Conservation (phyloP, 2,888 invertebrate genomes). For the Trilocha varians region DNA sequence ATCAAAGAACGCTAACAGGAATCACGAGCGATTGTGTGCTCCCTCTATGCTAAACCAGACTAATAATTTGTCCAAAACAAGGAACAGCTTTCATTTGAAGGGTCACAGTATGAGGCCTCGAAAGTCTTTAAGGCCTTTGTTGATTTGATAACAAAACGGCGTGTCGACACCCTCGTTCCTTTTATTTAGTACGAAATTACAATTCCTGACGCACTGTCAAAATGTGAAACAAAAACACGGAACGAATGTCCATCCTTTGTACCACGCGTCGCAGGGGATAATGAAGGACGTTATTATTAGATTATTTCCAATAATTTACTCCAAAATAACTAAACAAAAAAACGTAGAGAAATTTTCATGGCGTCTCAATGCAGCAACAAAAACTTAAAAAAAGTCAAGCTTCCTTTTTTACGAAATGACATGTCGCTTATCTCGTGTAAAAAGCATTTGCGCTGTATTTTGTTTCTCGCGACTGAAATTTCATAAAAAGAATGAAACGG, state of each 20-base stretch:
- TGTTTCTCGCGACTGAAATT: not conserved
- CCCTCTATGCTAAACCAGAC: constrained; percentile 66
- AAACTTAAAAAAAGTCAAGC: not conserved
- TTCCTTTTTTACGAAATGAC: not conserved
- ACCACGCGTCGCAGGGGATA: constrained; percentile 36
- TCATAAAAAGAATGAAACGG: constrained; percentile 35
- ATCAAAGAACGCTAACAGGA: constrained; percentile 49
- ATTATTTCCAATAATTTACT: constrained; percentile 21
- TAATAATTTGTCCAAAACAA: constrained; percentile 71
- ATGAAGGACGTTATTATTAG: constrained; percentile 58
- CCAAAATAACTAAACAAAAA: not conserved
- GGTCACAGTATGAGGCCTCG: constrained; percentile 63
- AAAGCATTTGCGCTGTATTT: constrained; percentile 1
- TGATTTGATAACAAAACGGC: constrained; percentile 59
- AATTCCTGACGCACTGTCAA: constrained; percentile 43
- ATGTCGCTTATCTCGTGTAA: not conserved
- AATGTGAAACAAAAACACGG: constrained; percentile 51
- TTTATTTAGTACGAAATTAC: constrained; percentile 54
- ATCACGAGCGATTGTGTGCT: constrained; percentile 59
- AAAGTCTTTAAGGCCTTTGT: constrained; percentile 51
- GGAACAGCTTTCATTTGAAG: constrained; percentile 44
- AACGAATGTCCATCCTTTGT: constrained; percentile 51
- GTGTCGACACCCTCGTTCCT: constrained; percentile 67
- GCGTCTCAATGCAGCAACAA: not conserved
- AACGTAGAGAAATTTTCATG: too few relatives aligned